A percentile compares a stretch with the other conserved stretches of the same genome.
Conservation (phyloP, 2,797 vertebrate species). For the Rhinella marina region DNA sequence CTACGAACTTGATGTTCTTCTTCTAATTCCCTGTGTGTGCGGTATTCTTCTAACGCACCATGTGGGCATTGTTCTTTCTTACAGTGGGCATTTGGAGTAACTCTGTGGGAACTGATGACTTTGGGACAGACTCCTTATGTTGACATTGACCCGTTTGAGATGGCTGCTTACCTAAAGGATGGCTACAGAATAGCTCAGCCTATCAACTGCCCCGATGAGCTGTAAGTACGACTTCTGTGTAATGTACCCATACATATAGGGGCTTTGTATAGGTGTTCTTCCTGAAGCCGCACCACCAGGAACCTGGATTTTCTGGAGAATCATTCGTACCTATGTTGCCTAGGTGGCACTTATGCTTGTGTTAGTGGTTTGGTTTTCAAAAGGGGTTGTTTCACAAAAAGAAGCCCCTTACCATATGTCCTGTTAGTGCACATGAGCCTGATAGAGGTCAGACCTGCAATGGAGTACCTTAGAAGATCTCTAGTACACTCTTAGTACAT, state of each 20-base stretch:
- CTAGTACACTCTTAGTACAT: no score
- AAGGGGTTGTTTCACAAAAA: no score
- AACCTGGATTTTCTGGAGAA: neutral
- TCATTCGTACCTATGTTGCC: neutral
- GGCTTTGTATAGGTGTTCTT: neutral
- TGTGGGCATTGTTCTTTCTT: slow-evolving; percentile 33
- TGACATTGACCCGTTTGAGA: slow-evolving; percentile 98
- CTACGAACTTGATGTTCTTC: no score
- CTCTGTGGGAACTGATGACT: slow-evolving; percentile 98
- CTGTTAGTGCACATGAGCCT: neutral
- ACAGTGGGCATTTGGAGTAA: slow-evolving; percentile 98
- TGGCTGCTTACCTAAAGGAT: slow-evolving; percentile 98
- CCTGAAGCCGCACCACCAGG: neutral
- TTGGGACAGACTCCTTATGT: slow-evolving; percentile 97
- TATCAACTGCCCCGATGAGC: slow-evolving; percentile 99
- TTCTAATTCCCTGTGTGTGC: neutral
- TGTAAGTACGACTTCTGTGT: slow-evolving; percentile 79
- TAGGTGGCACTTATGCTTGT: no score
- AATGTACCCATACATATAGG: neutral
- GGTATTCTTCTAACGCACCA: neutral
- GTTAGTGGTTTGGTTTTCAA: no score
- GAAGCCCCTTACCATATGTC: neutral
- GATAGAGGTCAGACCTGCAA: no score
- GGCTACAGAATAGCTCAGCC: slow-evolving; percentile 98
- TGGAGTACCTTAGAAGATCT: no score